Conservation (phyloP, 2,113 vertebrate genomes). For the Mugil cephalus region DNA sequence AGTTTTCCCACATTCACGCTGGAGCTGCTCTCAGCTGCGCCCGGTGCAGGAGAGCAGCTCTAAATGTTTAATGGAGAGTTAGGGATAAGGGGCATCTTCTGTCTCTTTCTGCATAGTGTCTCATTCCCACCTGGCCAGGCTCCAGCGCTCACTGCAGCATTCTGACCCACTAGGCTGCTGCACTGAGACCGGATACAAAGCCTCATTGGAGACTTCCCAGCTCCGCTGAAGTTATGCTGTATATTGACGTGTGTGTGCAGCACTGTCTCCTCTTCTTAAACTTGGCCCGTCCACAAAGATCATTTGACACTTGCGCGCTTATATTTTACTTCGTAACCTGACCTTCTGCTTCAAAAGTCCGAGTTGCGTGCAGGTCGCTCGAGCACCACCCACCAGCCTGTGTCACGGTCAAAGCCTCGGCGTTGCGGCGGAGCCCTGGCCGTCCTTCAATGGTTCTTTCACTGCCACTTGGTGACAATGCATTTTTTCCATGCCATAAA, state of each 20-base stretch:
- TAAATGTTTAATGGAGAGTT: conserved; percentile 81
- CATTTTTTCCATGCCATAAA: conserved; percentile 83
- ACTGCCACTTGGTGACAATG: conserved; percentile 78
- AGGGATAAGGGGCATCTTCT: conserved; percentile 63
- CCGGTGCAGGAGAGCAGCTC: conserved; percentile 49
- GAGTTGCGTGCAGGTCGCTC: conserved; percentile 33
- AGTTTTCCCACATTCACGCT: conserved; percentile 39
- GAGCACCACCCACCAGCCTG: conserved; percentile 64
- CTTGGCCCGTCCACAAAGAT: conserved; percentile 26
- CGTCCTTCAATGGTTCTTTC: conserved; percentile 78
- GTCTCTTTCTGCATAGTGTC: conserved; percentile 66
- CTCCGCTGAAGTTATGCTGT: conserved; percentile 40
- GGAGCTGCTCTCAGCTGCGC: conserved; percentile 44
- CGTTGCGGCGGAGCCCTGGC: conserved; percentile 63
- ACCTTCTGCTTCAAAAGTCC: conserved; percentile 6
- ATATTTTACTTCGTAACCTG: conserved; percentile 22
- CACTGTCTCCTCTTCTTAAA: conserved; percentile 26
- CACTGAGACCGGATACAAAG: conserved; percentile 51
- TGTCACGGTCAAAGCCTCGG: conserved; percentile 63
- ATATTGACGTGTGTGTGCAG: conserved; percentile 38
- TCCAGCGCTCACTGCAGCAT: conserved; percentile 77
- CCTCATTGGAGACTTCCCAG: conserved; percentile 41
- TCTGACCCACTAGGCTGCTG: conserved; percentile 60
- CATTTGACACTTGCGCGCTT: conserved; percentile 24
- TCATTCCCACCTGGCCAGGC: conserved; percentile 74